phyloP scores from a whole-genome alignment of 2,888 invertebrate genomes.

The Tanypteryx hageni region DNA sequence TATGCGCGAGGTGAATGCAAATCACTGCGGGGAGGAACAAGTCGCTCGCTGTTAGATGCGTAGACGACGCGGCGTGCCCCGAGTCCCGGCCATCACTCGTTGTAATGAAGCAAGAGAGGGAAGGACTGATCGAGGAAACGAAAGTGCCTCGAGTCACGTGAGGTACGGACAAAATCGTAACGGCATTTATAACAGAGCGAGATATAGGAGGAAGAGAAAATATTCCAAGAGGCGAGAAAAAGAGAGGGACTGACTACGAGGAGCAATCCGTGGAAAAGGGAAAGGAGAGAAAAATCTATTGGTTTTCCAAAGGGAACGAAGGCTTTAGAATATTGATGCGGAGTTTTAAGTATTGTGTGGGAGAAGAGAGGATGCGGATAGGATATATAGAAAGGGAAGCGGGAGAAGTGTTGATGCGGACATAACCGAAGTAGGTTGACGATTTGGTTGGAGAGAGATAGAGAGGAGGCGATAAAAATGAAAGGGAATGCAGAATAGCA shows the following conservation, averaged over 20 bases:
- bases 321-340: neutral
- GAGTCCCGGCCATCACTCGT: neutral
- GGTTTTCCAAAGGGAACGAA: neutral
- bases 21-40: constrained; percentile 34
- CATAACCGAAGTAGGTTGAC: neutral
- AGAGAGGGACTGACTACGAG: neutral
- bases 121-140: too few relatives aligned
- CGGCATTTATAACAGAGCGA: neutral
- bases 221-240: neutral
- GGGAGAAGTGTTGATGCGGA: neutral
- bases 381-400: neutral
- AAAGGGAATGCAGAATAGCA: too few relatives aligned
- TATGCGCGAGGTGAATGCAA: constrained; percentile 37
- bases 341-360: neutral
- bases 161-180: neutral
- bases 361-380: neutral
- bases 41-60: neutral
- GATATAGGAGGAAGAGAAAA: neutral
- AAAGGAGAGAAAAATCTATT: neutral
- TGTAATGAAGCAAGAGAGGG: neutral
- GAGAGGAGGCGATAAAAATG: neutral
- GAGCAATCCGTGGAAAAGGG: neutral
- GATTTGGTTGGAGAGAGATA: neutral
- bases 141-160: neutral
- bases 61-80: neutral